Conservation (phyloP, 2,113 vertebrate species). For the Machaerirhynchus nigripectus region DNA sequence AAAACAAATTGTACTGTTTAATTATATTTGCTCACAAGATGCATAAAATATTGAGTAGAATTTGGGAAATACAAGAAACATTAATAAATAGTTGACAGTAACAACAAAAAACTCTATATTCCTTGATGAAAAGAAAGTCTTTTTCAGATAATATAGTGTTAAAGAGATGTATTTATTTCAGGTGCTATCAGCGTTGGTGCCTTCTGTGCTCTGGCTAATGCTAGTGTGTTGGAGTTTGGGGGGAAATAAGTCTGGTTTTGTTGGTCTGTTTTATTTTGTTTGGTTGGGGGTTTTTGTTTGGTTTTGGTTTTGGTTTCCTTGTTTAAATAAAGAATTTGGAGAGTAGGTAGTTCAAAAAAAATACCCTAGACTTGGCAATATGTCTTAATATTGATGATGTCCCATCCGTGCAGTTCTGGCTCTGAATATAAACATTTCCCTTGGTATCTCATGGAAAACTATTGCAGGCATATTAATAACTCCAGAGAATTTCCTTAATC, state of each 20-base stretch:
- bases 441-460: background rate
- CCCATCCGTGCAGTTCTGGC: background rate
- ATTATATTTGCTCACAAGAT: background rate
- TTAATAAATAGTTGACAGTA: background rate
- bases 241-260: background rate
- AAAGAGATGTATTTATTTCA: background rate
- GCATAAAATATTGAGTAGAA: background rate
- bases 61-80: background rate
- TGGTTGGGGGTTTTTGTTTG: background rate
- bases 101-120: background rate
- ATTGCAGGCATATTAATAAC: slow-evolving; percentile 8
- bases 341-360: background rate
- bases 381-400: background rate
- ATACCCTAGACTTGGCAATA: background rate
- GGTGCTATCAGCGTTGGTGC: background rate
- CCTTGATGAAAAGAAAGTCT: background rate
- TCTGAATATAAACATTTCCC: background rate
- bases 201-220: background rate
- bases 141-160: background rate
- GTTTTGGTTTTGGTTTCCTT: background rate
- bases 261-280: background rate
- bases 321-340: background rate
- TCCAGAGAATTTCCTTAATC: background rate
- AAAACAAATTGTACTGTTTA: background rate
- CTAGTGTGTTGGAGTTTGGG: background rate